Evolutionary conservation across 2,888 invertebrate genomes (phyloP), one percentile per base, ranked within the genome.

Genomic region (Erebia epiphron): DNA sequence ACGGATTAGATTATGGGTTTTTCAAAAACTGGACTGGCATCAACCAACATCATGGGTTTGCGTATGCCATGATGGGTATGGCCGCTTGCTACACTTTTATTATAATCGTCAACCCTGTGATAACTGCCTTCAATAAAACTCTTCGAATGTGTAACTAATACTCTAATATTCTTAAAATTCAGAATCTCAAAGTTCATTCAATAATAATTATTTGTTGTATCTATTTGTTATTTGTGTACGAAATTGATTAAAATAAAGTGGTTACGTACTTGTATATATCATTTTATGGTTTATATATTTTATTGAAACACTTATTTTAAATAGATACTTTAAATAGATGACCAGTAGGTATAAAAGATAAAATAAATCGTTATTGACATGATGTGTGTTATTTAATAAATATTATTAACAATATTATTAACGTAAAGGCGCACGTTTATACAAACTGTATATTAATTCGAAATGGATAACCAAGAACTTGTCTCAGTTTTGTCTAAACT

Each of bases 81-180:
- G 82, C 83, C 1, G 79, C 73, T 2, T 73, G 77, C 10, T 79
- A 83, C 9, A 82, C 85, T 1, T 75, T 82, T 0, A 81, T 89
- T 50, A 77, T 86, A n/a, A 83, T 86, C 35, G 76, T 86, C 3
- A 86, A 84, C 63, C 89, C 90, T 7, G 65, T 82, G 0, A 66
- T 87, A 2, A 82, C 79, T 1, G 84, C 87, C 74, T 78, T 73
- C 46, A 81, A 73, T 14, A 86, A 85, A 73, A 71, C 79, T 43
- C 67, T 71, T 35, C 76, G 67, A 26, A 52, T 67, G 49, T 67
- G 43, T n/a, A 58, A 58, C n/a, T 58, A 49, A 66, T 13, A 2
- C 8, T 43, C 8, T 52, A 2, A n/a, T 26, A 18, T 26, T 50
- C 16, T 26, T 52, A 26, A 54, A 13, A 21, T 13, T 35, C 57